Evolutionary conservation across 2,888 invertebrate genomes (phyloP).

Genomic region (Scrobipalpa costella): DNA sequence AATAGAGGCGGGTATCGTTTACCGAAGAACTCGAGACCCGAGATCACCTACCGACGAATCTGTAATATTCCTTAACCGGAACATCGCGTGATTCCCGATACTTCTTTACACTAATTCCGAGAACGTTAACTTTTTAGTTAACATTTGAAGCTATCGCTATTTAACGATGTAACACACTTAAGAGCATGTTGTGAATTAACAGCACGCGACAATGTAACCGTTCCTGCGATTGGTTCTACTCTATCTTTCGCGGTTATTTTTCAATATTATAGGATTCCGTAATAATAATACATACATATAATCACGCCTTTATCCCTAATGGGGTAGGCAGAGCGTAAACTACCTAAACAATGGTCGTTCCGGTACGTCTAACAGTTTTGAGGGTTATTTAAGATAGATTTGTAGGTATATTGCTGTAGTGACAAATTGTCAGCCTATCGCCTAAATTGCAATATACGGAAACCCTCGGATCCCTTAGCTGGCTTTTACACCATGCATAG

Average conservation of each 20-base stretch:
- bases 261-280: too few species aligned
- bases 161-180: slow-evolving; percentile 48
- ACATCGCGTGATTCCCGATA: slow-evolving; percentile 57
- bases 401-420: too few species aligned
- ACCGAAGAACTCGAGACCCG: not conserved
- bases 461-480: too few species aligned
- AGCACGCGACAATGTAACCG: slow-evolving; percentile 51
- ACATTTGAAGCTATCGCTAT: slow-evolving; percentile 48
- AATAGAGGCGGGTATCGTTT: slow-evolving; percentile 25
- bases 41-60: not conserved
- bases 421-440: too few species aligned
- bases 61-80: slow-evolving; percentile 36
- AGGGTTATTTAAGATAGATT: too few species aligned
- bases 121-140: slow-evolving; percentile 45
- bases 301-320: too few species aligned
- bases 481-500: too few species aligned
- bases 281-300: too few species aligned
- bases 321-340: too few species aligned
- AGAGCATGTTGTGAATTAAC: slow-evolving; percentile 27
- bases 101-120: slow-evolving; percentile 55
- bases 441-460: too few species aligned
- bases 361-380: too few species aligned
- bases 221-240: slow-evolving; percentile 35
- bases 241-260: not conserved
- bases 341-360: too few species aligned